These are phyloP conservation scores for Botia almorhae DNA, from an alignment of 2,797 vertebrate genomes.

Conservation along the genomic window DNA sequence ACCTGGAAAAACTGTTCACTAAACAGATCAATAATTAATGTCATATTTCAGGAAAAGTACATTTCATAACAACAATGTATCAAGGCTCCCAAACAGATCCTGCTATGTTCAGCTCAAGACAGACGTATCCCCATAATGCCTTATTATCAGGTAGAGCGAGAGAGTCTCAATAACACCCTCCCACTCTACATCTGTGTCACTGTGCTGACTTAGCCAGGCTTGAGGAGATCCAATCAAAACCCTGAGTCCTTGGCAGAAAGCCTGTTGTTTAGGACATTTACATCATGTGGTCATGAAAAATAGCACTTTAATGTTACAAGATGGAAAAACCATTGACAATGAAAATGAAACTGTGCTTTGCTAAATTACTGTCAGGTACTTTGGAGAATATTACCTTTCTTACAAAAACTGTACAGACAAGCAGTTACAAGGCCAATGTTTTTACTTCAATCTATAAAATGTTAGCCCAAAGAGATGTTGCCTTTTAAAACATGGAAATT, in stretches of 20 bases:
- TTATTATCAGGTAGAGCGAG: constrained; percentile 52
- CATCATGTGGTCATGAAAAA: constrained; percentile 38
- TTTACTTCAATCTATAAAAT: constrained; percentile 30
- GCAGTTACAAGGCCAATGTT: constrained; percentile 19
- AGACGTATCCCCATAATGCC: constrained; percentile 46
- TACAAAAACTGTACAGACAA: constrained; percentile 19
- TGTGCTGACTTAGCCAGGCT: constrained; percentile 50
- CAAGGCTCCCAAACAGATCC: constrained; percentile 49
- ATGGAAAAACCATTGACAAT: constrained; percentile 7
- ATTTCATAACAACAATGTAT: constrained; percentile 16
- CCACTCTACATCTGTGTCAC: constrained; percentile 61
- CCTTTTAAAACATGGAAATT: constrained; percentile 23
- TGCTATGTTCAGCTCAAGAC: constrained; percentile 45
- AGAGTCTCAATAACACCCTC: constrained; percentile 55
- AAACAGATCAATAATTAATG: constrained; percentile 21
- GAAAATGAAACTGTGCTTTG: constrained; percentile 6
- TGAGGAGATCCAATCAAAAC: constrained; percentile 39
- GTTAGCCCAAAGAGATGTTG: neutral
- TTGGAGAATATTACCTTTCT: neutral
- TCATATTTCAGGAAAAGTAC: neutral
- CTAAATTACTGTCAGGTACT: neutral
- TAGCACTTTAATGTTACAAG: constrained; percentile 19
- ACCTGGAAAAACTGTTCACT: constrained; percentile 15
- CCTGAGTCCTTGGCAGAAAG: constrained; percentile 25
- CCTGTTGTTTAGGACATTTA: constrained; percentile 40